Evolutionary conservation across 2,113 vertebrate species (phyloP).

Genomic region (Onychostoma macrolepis): DNA sequence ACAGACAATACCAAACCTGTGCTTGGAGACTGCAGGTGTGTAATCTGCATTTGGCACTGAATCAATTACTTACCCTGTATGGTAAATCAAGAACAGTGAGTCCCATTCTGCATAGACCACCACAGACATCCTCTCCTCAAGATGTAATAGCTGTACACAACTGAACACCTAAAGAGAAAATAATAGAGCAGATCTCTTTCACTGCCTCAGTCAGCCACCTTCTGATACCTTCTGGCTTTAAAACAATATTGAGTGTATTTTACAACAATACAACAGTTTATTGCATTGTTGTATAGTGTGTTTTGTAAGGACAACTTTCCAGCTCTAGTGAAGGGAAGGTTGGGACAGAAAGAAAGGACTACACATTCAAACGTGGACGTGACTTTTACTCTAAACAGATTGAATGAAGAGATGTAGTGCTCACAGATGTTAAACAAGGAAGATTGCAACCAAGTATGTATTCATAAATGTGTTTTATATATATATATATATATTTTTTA

Average conservation of each 20-base stretch:
- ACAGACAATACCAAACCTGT: slow-evolving; percentile 34
- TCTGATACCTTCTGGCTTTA: slow-evolving; percentile 5
- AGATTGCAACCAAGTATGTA: not conserved
- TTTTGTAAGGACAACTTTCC: not conserved
- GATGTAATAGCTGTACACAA: slow-evolving; percentile 3
- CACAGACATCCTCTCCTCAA: not conserved
- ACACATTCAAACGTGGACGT: not conserved
- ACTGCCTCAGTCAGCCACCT: not conserved
- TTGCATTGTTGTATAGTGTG: not conserved
- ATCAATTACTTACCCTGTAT: slow-evolving; percentile 26
- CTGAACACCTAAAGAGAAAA: slow-evolving; percentile 17
- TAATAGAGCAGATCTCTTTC: slow-evolving; percentile 24
- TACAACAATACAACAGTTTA: not conserved
- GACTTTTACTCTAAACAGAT: not conserved
- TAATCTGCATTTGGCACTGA: slow-evolving; percentile 54
- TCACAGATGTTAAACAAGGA: not conserved
- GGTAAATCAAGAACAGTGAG: slow-evolving; percentile 35
- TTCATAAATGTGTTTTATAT: slow-evolving; percentile 1
- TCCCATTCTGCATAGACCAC: slow-evolving; percentile 16
- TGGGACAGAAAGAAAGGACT: not conserved
- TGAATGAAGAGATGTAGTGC: not conserved
- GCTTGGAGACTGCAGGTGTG: slow-evolving; percentile 57
- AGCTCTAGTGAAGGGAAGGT: not conserved
- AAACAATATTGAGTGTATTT: not conserved
- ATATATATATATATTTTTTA: too few species aligned